Conservation (phyloP, 2,113 vertebrate genomes). For the Cheilinus undulatus region DNA sequence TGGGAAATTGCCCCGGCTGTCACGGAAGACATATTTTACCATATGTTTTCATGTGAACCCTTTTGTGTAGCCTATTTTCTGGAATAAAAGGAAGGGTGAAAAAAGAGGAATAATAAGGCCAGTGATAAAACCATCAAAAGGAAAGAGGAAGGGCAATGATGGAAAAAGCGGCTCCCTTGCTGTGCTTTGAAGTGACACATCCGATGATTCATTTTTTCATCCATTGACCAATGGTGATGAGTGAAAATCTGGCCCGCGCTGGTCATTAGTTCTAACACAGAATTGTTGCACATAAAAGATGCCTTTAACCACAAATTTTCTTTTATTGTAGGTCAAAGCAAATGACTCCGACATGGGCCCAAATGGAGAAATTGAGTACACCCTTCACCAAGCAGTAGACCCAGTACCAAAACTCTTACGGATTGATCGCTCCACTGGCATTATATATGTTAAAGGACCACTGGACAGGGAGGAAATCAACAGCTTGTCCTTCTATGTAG, state of each 20-base stretch:
- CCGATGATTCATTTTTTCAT: slow-evolving; percentile 27
- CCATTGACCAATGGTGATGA: slow-evolving; percentile 23
- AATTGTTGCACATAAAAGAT: slow-evolving; percentile 20
- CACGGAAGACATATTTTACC: slow-evolving; percentile 34
- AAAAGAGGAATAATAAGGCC: background rate
- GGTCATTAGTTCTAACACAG: slow-evolving; percentile 12
- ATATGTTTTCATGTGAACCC: slow-evolving; percentile 37
- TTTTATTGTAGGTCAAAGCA: slow-evolving; percentile 90
- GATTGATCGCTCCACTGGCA: slow-evolving; percentile 91
- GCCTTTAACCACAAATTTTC: slow-evolving; percentile 50
- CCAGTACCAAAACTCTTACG: slow-evolving; percentile 91
- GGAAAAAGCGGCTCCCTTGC: slow-evolving; percentile 22
- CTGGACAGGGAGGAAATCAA: slow-evolving; percentile 95
- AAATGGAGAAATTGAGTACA: slow-evolving; percentile 97
- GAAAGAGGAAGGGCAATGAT: slow-evolving; percentile 13
- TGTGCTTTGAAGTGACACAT: slow-evolving; percentile 33
- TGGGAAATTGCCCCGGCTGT: slow-evolving; percentile 32
- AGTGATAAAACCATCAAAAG: slow-evolving; percentile 28
- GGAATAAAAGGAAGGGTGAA: background rate
- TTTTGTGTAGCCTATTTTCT: background rate
- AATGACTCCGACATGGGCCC: slow-evolving; percentile 95
- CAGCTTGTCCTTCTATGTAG: slow-evolving; percentile 92
- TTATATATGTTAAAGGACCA: slow-evolving; percentile 94
- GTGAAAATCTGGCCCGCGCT: background rate
- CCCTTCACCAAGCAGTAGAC: slow-evolving; percentile 94